phyloP scores from a whole-genome alignment of 2,888 invertebrate genomes.

The Orthosia incerta region DNA sequence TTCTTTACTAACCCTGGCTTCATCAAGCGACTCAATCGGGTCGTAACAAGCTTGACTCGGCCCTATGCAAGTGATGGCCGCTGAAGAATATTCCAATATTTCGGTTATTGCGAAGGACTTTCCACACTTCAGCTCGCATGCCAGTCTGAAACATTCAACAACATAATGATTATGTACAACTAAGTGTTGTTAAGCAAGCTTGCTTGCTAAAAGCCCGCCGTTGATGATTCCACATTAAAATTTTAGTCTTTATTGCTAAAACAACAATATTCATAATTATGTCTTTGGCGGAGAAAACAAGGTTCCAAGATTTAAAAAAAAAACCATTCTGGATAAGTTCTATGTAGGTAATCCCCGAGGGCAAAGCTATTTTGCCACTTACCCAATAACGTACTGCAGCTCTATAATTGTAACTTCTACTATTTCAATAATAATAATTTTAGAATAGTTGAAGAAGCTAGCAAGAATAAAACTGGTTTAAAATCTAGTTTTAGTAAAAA shows the following conservation, averaged over 20 bases:
- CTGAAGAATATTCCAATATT: conserved; percentile 74
- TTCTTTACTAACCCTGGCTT: conserved; percentile 73
- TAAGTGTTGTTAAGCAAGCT: not conserved
- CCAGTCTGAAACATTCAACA: conserved; percentile 69
- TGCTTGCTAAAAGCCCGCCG: not conserved
- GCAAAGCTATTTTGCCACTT: not conserved
- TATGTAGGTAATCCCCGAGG: not conserved
- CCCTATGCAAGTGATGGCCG: conserved; percentile 81
- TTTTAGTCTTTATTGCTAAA: not conserved
- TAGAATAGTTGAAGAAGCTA: not conserved
- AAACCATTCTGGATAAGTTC: too few relatives aligned
- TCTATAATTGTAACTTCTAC: not conserved
- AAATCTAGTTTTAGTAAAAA: not conserved
- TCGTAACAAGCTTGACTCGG: conserved; percentile 77
- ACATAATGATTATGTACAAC: not conserved
- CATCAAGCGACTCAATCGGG: conserved; percentile 79
- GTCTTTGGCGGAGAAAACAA: not conserved
- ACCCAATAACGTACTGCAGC: not conserved
- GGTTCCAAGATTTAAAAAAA: too few relatives aligned
- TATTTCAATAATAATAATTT: not conserved
- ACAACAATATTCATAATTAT: not conserved
- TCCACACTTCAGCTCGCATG: conserved; percentile 76
- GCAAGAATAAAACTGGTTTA: not conserved
- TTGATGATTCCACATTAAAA: not conserved
- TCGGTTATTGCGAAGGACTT: conserved; percentile 81